Percentiles rank a stretch among this genome's conserved stretches.
phyloP scores from a whole-genome alignment of 37 sponge, comb jelly and placozoan species.

The Agelas oroides region DNA sequence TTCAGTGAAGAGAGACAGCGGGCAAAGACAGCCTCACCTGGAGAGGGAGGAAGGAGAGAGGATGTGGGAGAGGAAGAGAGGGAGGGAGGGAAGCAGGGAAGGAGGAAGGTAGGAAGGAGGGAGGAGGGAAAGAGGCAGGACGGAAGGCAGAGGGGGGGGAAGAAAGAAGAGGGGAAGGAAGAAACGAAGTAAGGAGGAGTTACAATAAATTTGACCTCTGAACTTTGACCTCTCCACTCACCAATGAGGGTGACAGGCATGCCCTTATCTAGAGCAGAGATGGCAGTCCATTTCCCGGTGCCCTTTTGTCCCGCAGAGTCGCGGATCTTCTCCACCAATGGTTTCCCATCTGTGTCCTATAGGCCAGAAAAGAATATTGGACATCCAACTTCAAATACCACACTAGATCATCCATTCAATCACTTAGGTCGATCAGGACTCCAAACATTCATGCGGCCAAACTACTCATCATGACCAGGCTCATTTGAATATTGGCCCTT shows the following conservation, averaged over 20 bases:
- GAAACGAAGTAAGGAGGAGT: conserved; percentile 20
- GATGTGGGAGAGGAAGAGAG: neutral
- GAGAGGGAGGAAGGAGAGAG: neutral
- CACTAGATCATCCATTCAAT: no score
- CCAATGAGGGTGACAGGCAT: conserved; percentile 98
- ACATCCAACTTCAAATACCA: neutral
- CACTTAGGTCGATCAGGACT: conserved; percentile 7
- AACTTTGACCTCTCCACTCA: conserved; percentile 39
- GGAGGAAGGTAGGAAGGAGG: no score
- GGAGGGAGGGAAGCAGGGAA: no score
- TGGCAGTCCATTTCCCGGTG: conserved; percentile 99
- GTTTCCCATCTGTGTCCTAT: conserved; percentile 83
- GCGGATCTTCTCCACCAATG: conserved; percentile 93
- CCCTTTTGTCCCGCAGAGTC: conserved; percentile 99
- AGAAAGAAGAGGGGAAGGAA: neutral
- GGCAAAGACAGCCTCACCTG: conserved; percentile 97
- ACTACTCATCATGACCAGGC: no score
- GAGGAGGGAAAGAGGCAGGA: no score
- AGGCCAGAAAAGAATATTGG: neutral
- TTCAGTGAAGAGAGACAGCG: conserved; percentile 93
- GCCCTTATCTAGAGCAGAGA: conserved; percentile 95
- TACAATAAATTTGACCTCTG: neutral
- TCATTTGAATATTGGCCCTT: no score
- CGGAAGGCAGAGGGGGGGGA: no score
- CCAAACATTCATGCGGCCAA: conserved; percentile 39